phyloP scores from a whole-genome alignment of 2,113 vertebrate genomes.

The Daboia siamensis region DNA sequence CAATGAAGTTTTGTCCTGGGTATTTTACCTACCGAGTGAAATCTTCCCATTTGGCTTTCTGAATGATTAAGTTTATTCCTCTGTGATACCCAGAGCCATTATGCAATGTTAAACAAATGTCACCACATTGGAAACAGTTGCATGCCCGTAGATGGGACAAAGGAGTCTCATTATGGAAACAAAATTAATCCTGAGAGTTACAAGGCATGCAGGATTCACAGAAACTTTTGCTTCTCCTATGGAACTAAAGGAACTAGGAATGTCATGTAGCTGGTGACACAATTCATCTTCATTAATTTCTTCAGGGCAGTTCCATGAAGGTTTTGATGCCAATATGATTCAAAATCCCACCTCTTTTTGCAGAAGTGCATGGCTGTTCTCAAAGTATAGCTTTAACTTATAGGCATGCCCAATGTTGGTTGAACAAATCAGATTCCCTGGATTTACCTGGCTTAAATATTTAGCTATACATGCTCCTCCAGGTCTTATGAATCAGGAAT shows the following conservation, averaged over 20 bases:
- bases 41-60: conserved; percentile 23
- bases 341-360: not conserved
- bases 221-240: not conserved
- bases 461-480: not conserved
- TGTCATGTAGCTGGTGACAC: not conserved
- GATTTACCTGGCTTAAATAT: not conserved
- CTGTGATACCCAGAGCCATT: conserved; percentile 26
- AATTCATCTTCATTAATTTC: conserved; percentile 11
- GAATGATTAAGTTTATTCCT: conserved; percentile 35
- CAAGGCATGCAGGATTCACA: not conserved
- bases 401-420: not conserved
- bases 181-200: not conserved
- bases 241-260: not conserved
- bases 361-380: conserved; percentile 24
- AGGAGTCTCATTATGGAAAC: not conserved
- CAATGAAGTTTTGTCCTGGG: not conserved
- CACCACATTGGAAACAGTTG: conserved; percentile 25
- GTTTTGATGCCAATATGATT: not conserved
- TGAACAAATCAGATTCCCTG: not conserved
- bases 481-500: not conserved
- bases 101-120: conserved; percentile 12
- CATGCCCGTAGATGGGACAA: not conserved
- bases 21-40: not conserved
- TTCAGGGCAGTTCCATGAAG: not conserved
- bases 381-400: conserved; percentile 15